phyloP scores from a whole-genome alignment of 2,888 invertebrate genomes.

The Trissolcus brochymenae region DNA sequence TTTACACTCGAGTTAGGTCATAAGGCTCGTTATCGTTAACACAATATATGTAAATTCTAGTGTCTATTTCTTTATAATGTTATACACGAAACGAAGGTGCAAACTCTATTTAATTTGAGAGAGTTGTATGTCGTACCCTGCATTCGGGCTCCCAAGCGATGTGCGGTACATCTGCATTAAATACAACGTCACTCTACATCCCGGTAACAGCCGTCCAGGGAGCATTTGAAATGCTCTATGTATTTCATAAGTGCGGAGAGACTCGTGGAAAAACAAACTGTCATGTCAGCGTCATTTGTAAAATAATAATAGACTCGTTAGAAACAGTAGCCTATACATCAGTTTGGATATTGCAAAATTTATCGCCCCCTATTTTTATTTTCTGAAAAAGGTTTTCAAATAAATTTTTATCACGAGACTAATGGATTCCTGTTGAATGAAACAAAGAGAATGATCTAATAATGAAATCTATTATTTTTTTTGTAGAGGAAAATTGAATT shows the following conservation, averaged over 20 bases:
- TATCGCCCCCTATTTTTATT: no score
- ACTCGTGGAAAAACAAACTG: slow-evolving; percentile 27
- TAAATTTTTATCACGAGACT: no score
- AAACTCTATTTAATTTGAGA: slow-evolving; percentile 26
- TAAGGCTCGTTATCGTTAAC: slow-evolving; percentile 39
- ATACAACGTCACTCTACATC: slow-evolving; percentile 29
- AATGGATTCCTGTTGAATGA: no score
- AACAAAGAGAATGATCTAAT: no score
- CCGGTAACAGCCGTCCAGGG: slow-evolving; percentile 32
- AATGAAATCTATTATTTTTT: no score
- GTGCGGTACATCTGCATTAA: slow-evolving; percentile 46
- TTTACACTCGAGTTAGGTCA: slow-evolving; percentile 23
- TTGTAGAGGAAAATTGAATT: no score
- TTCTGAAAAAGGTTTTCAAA: no score
- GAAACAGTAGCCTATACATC: slow-evolving; percentile 8
- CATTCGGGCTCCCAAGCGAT: slow-evolving; percentile 44
- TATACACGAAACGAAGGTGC: slow-evolving; percentile 19
- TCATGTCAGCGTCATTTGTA: slow-evolving; percentile 15
- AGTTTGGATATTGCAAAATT: slow-evolving; percentile 4
- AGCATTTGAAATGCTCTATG: slow-evolving; percentile 31
- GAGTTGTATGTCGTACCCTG: slow-evolving; percentile 18
- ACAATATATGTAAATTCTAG: slow-evolving; percentile 30
- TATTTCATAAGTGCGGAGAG: slow-evolving; percentile 30
- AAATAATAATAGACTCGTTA: slow-evolving; percentile 15
- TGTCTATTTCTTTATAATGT: slow-evolving; percentile 44